These are phyloP conservation scores for Nymphalis c-album DNA, from an alignment of 2,888 invertebrate species.

Conservation along the genomic window DNA sequence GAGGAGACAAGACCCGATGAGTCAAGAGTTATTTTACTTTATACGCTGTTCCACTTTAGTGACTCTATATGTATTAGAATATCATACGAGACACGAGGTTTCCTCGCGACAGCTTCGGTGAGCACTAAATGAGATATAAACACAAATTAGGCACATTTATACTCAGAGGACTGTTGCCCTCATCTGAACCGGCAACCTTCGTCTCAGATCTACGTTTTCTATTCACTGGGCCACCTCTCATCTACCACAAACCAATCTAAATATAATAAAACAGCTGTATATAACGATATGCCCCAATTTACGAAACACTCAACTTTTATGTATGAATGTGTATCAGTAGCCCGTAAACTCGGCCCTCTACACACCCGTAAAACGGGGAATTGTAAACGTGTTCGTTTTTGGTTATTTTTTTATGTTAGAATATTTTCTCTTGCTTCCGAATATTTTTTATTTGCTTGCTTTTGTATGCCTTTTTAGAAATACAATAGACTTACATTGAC, in stretches of 20 bases:
- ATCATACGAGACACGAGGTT: too few relatives aligned
- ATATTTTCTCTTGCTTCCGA: background rate
- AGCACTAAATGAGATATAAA: background rate
- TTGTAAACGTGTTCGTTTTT: constrained; percentile 5
- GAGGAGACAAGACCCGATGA: too few relatives aligned
- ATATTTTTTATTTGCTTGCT: background rate
- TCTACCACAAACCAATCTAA: background rate
- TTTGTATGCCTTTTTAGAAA: background rate
- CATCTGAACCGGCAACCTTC: too few relatives aligned
- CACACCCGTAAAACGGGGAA: constrained; percentile 10
- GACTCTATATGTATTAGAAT: too few relatives aligned
- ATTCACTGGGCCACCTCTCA: background rate
- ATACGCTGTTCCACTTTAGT: too few relatives aligned
- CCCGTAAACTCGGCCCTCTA: constrained; percentile 15
- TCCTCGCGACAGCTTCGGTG: too few relatives aligned
- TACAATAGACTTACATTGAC: background rate
- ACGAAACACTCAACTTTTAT: constrained; percentile 52
- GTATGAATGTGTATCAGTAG: constrained; percentile 53
- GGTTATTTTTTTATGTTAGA: constrained; percentile 11
- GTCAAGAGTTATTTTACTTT: too few relatives aligned
- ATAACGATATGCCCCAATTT: constrained; percentile 29
- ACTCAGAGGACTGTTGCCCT: background rate
- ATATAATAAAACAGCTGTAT: constrained; percentile 25
- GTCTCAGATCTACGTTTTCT: too few relatives aligned
- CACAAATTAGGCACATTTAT: background rate